phyloP scores from a whole-genome alignment of 2,797 vertebrate genomes.

The Tragelaphus oryx region DNA sequence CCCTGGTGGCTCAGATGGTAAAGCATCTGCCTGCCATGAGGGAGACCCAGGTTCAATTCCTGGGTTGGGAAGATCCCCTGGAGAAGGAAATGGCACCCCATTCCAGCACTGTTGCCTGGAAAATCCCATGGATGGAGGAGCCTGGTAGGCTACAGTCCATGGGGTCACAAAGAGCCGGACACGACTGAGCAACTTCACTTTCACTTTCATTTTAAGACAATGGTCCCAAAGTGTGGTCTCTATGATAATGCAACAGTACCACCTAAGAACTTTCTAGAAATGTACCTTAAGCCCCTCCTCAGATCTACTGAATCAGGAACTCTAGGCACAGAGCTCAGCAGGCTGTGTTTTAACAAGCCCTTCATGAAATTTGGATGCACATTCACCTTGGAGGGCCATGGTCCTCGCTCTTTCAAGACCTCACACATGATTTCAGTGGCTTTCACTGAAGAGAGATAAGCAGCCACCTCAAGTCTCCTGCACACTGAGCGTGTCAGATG shows the following conservation, averaged over 20 bases:
- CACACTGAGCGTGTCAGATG: not conserved
- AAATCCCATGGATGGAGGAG: no score
- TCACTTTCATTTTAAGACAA: not conserved
- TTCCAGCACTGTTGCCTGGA: no score
- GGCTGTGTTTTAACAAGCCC: not conserved
- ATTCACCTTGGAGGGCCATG: no score
- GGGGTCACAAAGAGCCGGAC: no score
- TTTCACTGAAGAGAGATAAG: not conserved
- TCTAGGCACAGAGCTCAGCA: not conserved
- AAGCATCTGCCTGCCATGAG: no score
- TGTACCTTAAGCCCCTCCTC: not conserved
- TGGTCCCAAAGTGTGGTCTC: not conserved
- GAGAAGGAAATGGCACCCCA: no score
- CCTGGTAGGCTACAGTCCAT: no score
- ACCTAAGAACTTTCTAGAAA: not conserved
- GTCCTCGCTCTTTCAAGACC: not conserved
- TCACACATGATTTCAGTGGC: not conserved
- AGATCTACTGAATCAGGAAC: not conserved
- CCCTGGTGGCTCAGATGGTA: no score
- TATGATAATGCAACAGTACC: not conserved
- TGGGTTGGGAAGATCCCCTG: no score
- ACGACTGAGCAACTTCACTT: no score
- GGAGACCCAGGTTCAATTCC: no score
- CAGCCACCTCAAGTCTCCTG: not conserved
- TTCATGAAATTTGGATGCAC: fast-evolving